Base-by-base conservation (phyloP, 2,113 vertebrate genomes). In the Phylloscopus trochilus region DNA sequence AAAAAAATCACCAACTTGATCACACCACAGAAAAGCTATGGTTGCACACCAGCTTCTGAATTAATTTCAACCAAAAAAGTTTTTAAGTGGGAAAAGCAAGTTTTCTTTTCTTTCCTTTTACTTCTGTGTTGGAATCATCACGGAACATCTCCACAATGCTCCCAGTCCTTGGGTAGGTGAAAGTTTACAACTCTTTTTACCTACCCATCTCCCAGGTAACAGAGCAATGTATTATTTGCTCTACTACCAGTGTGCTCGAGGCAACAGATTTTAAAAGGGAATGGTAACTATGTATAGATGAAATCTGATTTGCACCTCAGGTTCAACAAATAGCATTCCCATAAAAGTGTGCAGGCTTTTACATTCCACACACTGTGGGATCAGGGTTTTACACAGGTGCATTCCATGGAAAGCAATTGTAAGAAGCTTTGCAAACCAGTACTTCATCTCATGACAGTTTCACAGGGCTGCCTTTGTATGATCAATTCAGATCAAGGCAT, bases 121-220 rank as follows among this genome's bases (percentile, higher is more conserved):
- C 23, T 85, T 89, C 49, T 79, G 7, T 58, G 26, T 6, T 41
- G 41, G 31, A 91, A 85, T 58, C 15, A 52, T n/a, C 31, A 68
- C 6, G 78, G 30, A 81, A 68, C 15, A 58, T 49, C 24, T 93
- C 51, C 28, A 43, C 47, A 83, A 77, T 11, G 22, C 4, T 74
- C 23, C 26, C 10, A 49, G 64, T 67, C 52, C 60, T 68, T 37
- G 9, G 23, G 39, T 11, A 90, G 47, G 60, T 83, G 47, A 83
- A 89, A 94, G 60, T 84, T 94, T 84, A 60, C 75, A 83, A 41
- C 8, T 89, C 21, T 78, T 90, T 88, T 88, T 68, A 53, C 70
- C 66, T 21, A 47, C 7, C 24, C 24, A 41, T 72, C 73, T 84
- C 49, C 52, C 60, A 81, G 52, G 64, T 74, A 89, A 88, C 59